These are phyloP conservation scores for Yponomeuta cagnagella DNA, from an alignment of 2,888 invertebrate genomes.

Conservation along the genomic window DNA sequence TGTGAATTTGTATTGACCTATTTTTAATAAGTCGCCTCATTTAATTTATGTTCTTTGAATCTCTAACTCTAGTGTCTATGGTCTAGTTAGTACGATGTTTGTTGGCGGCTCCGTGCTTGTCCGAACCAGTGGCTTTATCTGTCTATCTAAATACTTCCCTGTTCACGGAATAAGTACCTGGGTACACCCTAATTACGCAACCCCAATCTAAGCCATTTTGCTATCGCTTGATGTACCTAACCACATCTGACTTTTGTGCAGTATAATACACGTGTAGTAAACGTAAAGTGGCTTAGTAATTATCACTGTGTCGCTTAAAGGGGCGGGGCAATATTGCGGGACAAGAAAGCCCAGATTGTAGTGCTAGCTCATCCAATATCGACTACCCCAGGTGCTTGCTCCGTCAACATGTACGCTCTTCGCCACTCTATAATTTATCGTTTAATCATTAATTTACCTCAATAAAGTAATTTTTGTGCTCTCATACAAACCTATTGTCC, in stretches of 20 bases:
- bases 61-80: background rate
- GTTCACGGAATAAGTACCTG: background rate
- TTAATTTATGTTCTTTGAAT: background rate
- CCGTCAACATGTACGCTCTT: background rate
- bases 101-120: background rate
- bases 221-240: background rate
- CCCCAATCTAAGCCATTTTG: background rate
- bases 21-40: background rate
- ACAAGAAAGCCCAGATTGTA: background rate
- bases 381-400: conserved; percentile 22
- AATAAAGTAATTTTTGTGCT: conserved; percentile 56
- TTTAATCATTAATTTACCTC: conserved; percentile 63
- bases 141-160: background rate
- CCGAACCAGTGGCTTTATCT: background rate
- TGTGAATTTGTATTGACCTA: background rate
- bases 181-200: background rate
- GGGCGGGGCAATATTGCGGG: background rate
- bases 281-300: background rate
- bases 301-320: background rate
- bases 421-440: conserved; percentile 50
- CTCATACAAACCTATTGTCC: conserved; percentile 37
- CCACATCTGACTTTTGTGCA: background rate
- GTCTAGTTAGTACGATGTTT: background rate
- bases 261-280: background rate
- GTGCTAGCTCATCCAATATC: background rate